phyloP scores from a whole-genome alignment of 2,888 invertebrate genomes.

The Tiphia femorata region DNA sequence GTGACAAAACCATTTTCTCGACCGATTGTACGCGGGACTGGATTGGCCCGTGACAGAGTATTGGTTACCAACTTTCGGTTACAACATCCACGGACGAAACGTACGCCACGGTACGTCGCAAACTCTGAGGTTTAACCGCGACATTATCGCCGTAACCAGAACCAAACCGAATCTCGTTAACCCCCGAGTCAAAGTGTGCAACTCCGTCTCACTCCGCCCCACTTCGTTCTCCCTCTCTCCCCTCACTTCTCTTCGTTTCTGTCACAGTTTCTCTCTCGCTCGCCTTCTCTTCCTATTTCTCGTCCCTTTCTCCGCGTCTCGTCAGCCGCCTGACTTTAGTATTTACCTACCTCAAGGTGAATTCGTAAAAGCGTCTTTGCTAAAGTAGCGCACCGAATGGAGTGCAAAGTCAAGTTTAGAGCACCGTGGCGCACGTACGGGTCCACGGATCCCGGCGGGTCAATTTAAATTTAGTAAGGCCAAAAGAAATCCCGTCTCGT shows the following conservation, averaged over 20 bases:
- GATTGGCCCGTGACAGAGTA: not conserved
- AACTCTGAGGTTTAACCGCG: too few species aligned
- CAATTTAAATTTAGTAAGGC: too few species aligned
- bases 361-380: constrained; percentile 24
- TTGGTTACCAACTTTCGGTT: not conserved
- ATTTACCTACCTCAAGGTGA: constrained; percentile 31
- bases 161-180: constrained; percentile 6
- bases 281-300: constrained; percentile 2
- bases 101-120: too few species aligned
- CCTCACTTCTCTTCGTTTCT: too few species aligned
- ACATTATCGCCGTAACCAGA: not conserved
- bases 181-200: constrained; percentile 2
- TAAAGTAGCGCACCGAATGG: constrained; percentile 24
- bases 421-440: too few species aligned
- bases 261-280: too few species aligned
- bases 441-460: too few species aligned
- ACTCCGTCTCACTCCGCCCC: not conserved
- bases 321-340: too few species aligned
- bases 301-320: too few species aligned
- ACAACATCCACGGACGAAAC: not conserved
- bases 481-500: too few species aligned
- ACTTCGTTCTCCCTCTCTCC: too few species aligned
- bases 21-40: not conserved
- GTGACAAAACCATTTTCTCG: not conserved
- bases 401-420: constrained; percentile 18